Evolutionary conservation across 2,113 vertebrate genomes (phyloP).

Genomic region (Xenopus borealis): DNA sequence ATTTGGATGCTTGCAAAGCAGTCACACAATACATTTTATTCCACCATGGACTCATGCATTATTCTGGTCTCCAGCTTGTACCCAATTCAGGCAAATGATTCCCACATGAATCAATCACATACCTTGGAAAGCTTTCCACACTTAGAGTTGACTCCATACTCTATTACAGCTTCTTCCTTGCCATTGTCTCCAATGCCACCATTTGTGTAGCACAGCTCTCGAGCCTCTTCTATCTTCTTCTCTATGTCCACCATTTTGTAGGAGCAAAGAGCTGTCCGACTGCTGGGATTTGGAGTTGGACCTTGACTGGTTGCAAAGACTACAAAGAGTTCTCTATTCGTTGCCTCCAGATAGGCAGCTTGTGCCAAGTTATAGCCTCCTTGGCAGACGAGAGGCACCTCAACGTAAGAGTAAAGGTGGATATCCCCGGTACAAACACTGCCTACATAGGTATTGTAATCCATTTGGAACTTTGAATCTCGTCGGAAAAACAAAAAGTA

Average conservation of each 20-base stretch:
- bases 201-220: slow-evolving; percentile 74
- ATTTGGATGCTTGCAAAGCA: too few relatives aligned
- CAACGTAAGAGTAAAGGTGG: slow-evolving; percentile 85
- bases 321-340: slow-evolving; percentile 63
- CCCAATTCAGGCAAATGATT: too few relatives aligned
- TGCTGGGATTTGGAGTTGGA: slow-evolving; percentile 57
- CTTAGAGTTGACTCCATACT: slow-evolving; percentile 77
- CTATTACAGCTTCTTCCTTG: slow-evolving; percentile 75
- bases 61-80: too few relatives aligned
- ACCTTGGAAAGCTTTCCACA: slow-evolving; percentile 70
- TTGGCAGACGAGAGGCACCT: slow-evolving; percentile 74
- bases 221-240: slow-evolving; percentile 60
- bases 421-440: slow-evolving; percentile 72
- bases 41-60: too few relatives aligned
- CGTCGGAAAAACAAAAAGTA: slow-evolving; percentile 83
- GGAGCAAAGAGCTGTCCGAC: slow-evolving; percentile 69
- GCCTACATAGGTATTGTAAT: slow-evolving; percentile 75
- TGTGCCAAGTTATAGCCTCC: slow-evolving; percentile 68
- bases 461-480: slow-evolving; percentile 63
- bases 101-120: slow-evolving; percentile 30
- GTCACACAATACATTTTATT: too few relatives aligned
- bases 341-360: slow-evolving; percentile 63
- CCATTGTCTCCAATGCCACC: slow-evolving; percentile 55
- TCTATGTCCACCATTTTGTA: slow-evolving; percentile 72
- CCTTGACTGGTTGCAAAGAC: slow-evolving; percentile 68